A percentile compares a stretch with the other conserved stretches of the same genome.
Conservation (phyloP, 2,888 invertebrate genomes). For the Agrotis exclamationis region DNA sequence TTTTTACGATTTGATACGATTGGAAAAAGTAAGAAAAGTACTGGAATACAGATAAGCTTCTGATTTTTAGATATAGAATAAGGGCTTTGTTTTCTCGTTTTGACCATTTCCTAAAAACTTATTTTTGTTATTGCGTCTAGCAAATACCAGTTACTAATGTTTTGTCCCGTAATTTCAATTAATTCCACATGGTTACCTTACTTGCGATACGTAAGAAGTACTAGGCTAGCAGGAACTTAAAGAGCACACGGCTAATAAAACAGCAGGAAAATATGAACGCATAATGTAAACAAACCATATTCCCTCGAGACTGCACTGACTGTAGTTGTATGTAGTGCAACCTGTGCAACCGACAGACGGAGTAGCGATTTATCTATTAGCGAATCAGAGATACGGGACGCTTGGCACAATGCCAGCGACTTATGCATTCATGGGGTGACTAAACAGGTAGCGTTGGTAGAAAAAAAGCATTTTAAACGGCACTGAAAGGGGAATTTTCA, state of each 20-base stretch:
- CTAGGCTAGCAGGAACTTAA: conserved; percentile 51
- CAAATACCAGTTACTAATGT: background rate
- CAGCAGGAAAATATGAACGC: conserved; percentile 53
- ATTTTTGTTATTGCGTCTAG: too few species aligned
- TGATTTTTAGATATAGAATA: background rate
- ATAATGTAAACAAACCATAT: conserved; percentile 59
- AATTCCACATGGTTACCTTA: conserved; percentile 14
- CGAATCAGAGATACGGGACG: conserved; percentile 76
- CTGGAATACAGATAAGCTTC: background rate
- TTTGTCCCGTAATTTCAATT: background rate
- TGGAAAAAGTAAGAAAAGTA: background rate
- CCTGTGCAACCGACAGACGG: conserved; percentile 61
- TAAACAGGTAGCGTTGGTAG: conserved; percentile 65
- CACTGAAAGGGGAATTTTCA: conserved; percentile 17
- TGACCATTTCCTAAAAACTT: too few species aligned
- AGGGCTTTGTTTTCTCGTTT: too few species aligned
- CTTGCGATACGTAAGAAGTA: conserved; percentile 25
- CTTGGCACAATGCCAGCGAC: conserved; percentile 74
- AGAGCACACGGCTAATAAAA: conserved; percentile 45
- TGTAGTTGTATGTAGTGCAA: conserved; percentile 51
- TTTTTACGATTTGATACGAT: conserved; percentile 3
- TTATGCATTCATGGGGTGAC: conserved; percentile 73
- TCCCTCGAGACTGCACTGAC: conserved; percentile 52
- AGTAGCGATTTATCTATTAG: conserved; percentile 79
- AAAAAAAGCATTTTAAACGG: conserved; percentile 39